A percentile compares a stretch with the other conserved stretches of the same genome.
Evolutionary conservation across 2,888 invertebrate species (phyloP).

Genomic region (Malachius bipustulatus): DNA sequence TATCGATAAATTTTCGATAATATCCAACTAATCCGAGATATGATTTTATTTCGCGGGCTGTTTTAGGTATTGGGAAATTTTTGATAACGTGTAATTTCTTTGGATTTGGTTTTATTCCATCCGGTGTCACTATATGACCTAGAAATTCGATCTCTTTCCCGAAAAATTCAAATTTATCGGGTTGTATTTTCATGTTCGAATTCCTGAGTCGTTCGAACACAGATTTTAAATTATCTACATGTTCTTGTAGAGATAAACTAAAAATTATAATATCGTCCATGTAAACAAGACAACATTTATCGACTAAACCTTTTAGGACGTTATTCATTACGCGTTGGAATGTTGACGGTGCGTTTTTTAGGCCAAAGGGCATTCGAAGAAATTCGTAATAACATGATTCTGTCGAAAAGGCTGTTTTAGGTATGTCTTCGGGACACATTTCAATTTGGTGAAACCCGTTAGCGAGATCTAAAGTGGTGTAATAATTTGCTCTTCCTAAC

Average conservation of each 20-base stretch:
- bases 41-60: conserved; percentile 7
- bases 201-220: conserved; percentile 5
- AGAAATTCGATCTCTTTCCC: conserved; percentile 8
- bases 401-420: conserved; percentile 5
- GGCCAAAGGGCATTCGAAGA: conserved; percentile 4
- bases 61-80: conserved; percentile 10
- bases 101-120: conserved; percentile 9
- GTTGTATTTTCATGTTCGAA: conserved; percentile 7
- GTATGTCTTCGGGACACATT: conserved; percentile 1
- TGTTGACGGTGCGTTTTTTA: background rate
- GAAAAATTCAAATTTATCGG: conserved; percentile 7
- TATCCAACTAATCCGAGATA: conserved; percentile 9
- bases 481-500: background rate
- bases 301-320: background rate
- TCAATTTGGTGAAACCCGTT: conserved; percentile 1
- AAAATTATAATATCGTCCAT: conserved; percentile 2
- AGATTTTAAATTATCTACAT: background rate
- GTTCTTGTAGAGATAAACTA: background rate
- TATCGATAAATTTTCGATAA: conserved; percentile 15
- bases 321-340: conserved; percentile 1
- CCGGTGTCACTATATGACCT: conserved; percentile 8
- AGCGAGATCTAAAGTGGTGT: background rate
- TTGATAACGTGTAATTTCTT: conserved; percentile 8
- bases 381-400: conserved; percentile 6
- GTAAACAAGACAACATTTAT: background rate